phyloP scores from a whole-genome alignment of 2,888 invertebrate genomes.

The Ochlodes sylvanus region DNA sequence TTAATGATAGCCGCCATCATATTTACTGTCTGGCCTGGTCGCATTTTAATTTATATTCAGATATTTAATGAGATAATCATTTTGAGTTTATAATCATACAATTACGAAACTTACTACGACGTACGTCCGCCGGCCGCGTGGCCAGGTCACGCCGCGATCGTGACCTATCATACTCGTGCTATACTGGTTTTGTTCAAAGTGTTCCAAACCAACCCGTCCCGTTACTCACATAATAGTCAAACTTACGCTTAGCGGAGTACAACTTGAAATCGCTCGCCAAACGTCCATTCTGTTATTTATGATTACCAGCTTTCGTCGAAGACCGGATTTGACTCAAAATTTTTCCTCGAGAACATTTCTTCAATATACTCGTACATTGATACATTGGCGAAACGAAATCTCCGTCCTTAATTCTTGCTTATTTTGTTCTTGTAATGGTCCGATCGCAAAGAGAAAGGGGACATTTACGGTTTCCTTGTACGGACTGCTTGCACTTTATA shows the following conservation, averaged over 20 bases:
- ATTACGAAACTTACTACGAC: conserved; percentile 31
- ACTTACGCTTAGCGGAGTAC: conserved; percentile 53
- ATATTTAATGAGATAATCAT: too few relatives aligned
- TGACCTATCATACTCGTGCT: conserved; percentile 77
- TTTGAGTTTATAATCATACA: not conserved
- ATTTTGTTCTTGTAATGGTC: conserved; percentile 18
- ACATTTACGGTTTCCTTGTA: conserved; percentile 31
- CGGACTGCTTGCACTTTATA: conserved; percentile 21
- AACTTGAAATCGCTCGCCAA: conserved; percentile 50
- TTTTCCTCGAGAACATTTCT: conserved; percentile 54
- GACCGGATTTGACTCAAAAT: conserved; percentile 49
- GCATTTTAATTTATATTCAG: not conserved
- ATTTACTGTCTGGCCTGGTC: not conserved
- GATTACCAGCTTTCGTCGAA: conserved; percentile 59
- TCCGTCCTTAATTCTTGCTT: conserved; percentile 31
- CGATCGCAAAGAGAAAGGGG: conserved; percentile 29
- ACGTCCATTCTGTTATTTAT: conserved; percentile 22
- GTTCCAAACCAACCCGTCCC: conserved; percentile 46
- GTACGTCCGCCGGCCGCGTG: conserved; percentile 25
- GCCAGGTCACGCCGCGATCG: conserved; percentile 63
- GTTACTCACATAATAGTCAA: conserved; percentile 50
- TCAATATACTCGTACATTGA: conserved; percentile 47
- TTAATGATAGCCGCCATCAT: conserved; percentile 11
- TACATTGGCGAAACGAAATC: conserved; percentile 31
- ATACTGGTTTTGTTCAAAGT: conserved; percentile 72